Percentiles rank a stretch among this genome's conserved stretches.
Evolutionary conservation across 2,113 vertebrate genomes (phyloP).

Genomic region (Carollia perspicillata): DNA sequence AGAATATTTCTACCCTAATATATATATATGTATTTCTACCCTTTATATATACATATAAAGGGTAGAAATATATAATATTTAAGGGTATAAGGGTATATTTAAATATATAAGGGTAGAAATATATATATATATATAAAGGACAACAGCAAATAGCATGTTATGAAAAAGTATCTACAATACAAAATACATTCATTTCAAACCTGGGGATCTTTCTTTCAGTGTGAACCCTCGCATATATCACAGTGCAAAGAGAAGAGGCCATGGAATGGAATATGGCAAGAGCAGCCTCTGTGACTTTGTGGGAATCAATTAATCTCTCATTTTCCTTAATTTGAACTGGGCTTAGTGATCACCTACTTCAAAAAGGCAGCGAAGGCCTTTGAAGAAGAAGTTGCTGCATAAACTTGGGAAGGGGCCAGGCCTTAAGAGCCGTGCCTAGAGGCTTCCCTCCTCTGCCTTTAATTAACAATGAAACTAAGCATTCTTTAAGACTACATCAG

Average conservation of each 20-base stretch:
- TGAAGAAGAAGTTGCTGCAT: background rate
- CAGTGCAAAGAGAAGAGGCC: background rate
- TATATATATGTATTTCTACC: too few relatives aligned
- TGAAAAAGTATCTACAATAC: background rate
- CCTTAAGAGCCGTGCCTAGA: background rate
- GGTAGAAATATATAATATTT: too few relatives aligned
- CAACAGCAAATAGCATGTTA: background rate
- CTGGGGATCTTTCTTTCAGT: background rate
- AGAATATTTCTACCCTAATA: background rate
- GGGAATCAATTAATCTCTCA: background rate
- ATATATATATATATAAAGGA: too few relatives aligned
- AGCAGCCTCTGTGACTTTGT: background rate
- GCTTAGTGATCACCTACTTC: constrained; percentile 27
- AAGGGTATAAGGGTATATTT: too few relatives aligned
- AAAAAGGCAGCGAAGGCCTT: background rate
- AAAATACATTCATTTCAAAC: background rate
- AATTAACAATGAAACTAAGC: constrained; percentile 64
- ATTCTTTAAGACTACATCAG: constrained; percentile 37
- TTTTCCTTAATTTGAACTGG: constrained; percentile 26
- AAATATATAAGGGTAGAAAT: too few relatives aligned
- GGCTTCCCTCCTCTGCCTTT: background rate
- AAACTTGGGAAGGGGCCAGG: background rate
- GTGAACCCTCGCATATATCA: background rate
- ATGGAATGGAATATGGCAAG: background rate
- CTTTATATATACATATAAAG: too few relatives aligned